Evolutionary conservation across 2,113 vertebrate genomes (phyloP).

Genomic region (Gambusia holbrooki): DNA sequence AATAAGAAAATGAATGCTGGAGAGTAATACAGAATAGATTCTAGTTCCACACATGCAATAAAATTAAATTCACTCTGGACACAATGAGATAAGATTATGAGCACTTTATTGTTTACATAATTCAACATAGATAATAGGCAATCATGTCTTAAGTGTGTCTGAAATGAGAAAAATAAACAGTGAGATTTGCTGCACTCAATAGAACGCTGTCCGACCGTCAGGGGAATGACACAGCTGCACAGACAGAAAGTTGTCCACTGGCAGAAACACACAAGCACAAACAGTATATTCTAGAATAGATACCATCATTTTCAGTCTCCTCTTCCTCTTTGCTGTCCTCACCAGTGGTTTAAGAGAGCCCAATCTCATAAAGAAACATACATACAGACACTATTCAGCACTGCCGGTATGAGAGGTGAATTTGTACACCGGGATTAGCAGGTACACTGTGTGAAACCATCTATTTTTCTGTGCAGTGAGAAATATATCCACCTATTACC

Average conservation of each 20-base stretch:
- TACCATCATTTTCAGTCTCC: slow-evolving; percentile 12
- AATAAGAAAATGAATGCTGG: slow-evolving; percentile 32
- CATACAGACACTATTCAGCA: slow-evolving; percentile 54
- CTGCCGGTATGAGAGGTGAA: slow-evolving; percentile 55
- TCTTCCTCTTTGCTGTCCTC: slow-evolving; percentile 1
- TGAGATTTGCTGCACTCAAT: slow-evolving; percentile 56
- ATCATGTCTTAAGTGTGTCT: slow-evolving; percentile 60
- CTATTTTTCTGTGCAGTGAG: slow-evolving; percentile 55
- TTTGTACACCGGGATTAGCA: slow-evolving; percentile 54
- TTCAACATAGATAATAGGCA: slow-evolving; percentile 79
- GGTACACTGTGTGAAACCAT: slow-evolving; percentile 54
- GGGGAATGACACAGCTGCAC: slow-evolving; percentile 62
- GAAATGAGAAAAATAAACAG: slow-evolving; percentile 44
- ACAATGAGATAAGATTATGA: slow-evolving; percentile 28
- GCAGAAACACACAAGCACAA: slow-evolving; percentile 68
- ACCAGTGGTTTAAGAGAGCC: slow-evolving; percentile 1
- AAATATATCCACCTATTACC: slow-evolving; percentile 50
- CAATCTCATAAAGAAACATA: slow-evolving; percentile 34
- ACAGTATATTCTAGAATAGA: slow-evolving; percentile 47
- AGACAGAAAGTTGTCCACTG: slow-evolving; percentile 55
- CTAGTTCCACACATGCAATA: neutral
- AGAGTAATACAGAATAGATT: neutral
- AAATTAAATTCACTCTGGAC: slow-evolving; percentile 27
- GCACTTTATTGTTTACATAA: slow-evolving; percentile 81
- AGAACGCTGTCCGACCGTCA: slow-evolving; percentile 56